Percentiles rank a stretch among this genome's conserved stretches.
phyloP scores from a whole-genome alignment of 2,797 vertebrate species.

The Sebastes umbrosus region DNA sequence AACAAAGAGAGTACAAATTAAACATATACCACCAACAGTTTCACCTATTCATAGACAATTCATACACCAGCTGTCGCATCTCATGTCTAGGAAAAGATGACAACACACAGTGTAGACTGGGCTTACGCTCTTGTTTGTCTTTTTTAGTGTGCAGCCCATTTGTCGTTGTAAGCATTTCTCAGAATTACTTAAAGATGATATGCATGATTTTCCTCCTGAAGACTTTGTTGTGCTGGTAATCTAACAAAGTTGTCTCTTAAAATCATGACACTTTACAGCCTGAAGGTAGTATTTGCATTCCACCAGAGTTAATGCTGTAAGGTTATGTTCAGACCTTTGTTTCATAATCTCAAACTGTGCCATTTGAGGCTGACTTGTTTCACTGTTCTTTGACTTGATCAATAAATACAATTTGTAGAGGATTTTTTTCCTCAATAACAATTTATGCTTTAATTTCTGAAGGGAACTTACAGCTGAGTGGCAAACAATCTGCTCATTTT shows the following conservation, averaged over 20 bases:
- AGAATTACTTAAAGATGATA: background rate
- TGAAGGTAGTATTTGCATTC: background rate
- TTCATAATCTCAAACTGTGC: background rate
- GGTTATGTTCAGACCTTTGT: background rate
- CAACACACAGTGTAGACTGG: background rate
- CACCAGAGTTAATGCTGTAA: background rate
- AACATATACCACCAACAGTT: slow-evolving; percentile 3
- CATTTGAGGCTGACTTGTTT: background rate
- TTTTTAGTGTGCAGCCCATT: background rate
- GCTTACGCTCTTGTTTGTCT: background rate
- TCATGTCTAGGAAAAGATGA: background rate
- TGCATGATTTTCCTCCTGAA: background rate
- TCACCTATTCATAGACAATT: slow-evolving; percentile 1
- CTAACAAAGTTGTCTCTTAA: background rate
- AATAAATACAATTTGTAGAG: background rate
- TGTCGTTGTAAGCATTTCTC: background rate
- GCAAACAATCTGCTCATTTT: slow-evolving; percentile 95
- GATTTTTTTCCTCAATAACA: background rate
- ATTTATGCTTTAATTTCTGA: background rate
- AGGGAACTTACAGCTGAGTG: slow-evolving; percentile 89
- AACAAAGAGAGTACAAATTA: slow-evolving; percentile 49
- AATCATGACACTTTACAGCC: background rate
- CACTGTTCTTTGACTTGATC: background rate
- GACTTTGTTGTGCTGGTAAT: background rate
- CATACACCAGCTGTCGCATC: background rate